Evolutionary conservation across 2,797 vertebrate species (phyloP).

Genomic region (Kryptolebias ocellatus): DNA sequence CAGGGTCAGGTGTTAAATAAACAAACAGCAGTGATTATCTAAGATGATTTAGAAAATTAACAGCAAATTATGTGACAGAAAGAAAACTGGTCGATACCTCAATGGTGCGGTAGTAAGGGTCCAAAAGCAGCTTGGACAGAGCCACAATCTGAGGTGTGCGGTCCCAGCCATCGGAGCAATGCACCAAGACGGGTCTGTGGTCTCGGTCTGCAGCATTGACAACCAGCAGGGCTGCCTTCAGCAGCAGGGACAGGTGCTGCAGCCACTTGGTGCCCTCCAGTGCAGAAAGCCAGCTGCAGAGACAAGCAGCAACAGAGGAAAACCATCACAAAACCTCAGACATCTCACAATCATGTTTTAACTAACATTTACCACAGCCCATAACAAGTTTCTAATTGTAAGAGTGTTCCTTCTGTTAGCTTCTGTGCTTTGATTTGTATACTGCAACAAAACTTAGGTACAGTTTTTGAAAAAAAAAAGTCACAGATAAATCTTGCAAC

Average conservation of each 20-base stretch:
- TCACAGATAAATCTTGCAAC: too few species aligned
- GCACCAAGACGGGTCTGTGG: conserved; percentile 92
- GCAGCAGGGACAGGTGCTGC: conserved; percentile 94
- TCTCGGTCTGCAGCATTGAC: conserved; percentile 93
- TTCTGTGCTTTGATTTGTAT: too few species aligned
- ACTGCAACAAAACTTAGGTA: too few species aligned
- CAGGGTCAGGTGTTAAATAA: neutral
- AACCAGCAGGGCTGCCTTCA: conserved; percentile 92
- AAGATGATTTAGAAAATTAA: neutral
- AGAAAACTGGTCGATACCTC: conserved; percentile 82
- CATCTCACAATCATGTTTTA: neutral
- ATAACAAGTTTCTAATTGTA: too few species aligned
- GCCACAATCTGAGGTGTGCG: conserved; percentile 97
- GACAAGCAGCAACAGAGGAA: conserved; percentile 5
- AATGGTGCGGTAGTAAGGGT: conserved; percentile 96
- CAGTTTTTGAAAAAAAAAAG: too few species aligned
- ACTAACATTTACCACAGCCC: too few species aligned
- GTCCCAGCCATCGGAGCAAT: conserved; percentile 99
- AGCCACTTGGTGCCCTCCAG: conserved; percentile 98
- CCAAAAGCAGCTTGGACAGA: conserved; percentile 93
- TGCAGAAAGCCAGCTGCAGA: conserved; percentile 94
- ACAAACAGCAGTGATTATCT: neutral
- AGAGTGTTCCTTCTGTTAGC: too few species aligned
- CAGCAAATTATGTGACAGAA: neutral
- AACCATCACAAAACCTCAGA: neutral